Percentiles rank a stretch among this genome's conserved stretches.
phyloP scores from a whole-genome alignment of 2,888 invertebrate genomes.

The Maniola hyperantus region DNA sequence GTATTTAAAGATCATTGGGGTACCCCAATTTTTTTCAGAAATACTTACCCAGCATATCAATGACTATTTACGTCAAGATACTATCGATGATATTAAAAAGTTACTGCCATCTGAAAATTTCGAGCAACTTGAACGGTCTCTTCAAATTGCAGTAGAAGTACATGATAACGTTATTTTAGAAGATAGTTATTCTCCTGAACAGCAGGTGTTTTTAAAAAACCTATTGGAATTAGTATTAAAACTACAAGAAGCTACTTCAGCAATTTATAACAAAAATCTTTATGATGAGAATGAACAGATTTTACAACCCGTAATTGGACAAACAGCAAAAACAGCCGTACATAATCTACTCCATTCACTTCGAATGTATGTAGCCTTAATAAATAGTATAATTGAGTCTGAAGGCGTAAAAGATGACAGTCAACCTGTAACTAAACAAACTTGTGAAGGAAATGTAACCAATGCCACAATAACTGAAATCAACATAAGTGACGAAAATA shows the following conservation, averaged over 20 bases:
- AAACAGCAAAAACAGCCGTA: background rate
- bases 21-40: slow-evolving; percentile 32
- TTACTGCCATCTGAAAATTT: slow-evolving; percentile 43
- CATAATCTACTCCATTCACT: background rate
- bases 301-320: background rate
- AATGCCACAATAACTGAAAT: background rate
- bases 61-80: slow-evolving; percentile 52
- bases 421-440: background rate
- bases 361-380: background rate
- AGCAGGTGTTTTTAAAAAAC: slow-evolving; percentile 20
- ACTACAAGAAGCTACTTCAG: background rate
- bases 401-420: background rate
- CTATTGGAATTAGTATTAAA: background rate
- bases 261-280: background rate
- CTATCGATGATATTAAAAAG: slow-evolving; percentile 46
- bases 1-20: too few species aligned
- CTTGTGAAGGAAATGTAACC: background rate
- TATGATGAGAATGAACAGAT: background rate
- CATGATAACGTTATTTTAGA: slow-evolving; percentile 42
- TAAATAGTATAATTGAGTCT: background rate
- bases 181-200: background rate
- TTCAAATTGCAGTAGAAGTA: slow-evolving; percentile 52
- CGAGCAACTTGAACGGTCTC: slow-evolving; percentile 47
- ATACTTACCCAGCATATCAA: slow-evolving; percentile 51
- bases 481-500: background rate